phyloP scores from a whole-genome alignment of 2,113 vertebrate genomes.

The Sapayoa aenigma region DNA sequence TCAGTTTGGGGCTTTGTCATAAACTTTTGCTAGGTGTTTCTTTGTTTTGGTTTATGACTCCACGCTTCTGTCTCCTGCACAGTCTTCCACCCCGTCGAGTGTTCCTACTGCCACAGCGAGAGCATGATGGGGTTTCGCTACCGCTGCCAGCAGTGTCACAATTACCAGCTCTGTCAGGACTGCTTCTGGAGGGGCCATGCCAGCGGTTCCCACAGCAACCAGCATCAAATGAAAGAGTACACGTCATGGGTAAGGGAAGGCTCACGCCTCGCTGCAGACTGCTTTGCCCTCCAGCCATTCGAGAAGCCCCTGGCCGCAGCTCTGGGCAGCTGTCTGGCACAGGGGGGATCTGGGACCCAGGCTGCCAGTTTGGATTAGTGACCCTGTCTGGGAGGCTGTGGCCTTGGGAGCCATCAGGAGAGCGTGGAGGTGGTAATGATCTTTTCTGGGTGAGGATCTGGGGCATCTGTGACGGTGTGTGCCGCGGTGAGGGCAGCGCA shows the following conservation, averaged over 20 bases:
- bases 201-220: slow-evolving; percentile 98
- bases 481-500: neutral
- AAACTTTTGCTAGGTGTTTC: neutral
- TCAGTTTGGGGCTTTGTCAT: neutral
- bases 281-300: slow-evolving; percentile 2
- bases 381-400: neutral
- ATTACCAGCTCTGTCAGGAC: slow-evolving; percentile 99
- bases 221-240: slow-evolving; percentile 99
- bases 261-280: neutral
- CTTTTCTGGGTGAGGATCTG: slow-evolving; percentile 10
- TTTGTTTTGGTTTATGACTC: neutral
- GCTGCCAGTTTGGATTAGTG: neutral
- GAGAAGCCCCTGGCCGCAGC: neutral
- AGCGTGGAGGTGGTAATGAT: slow-evolving; percentile 29
- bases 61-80: neutral
- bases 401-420: neutral
- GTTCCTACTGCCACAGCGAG: slow-evolving; percentile 97
- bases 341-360: neutral
- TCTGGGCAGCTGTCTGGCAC: neutral
- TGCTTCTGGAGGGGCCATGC: slow-evolving; percentile 99
- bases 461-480: neutral
- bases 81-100: slow-evolving; percentile 99
- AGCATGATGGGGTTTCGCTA: slow-evolving; percentile 99
- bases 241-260: slow-evolving; percentile 95
- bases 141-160: slow-evolving; percentile 99